Evolutionary conservation across 2,888 invertebrate genomes (phyloP).

Genomic region (Sinotaia quadrata): DNA sequence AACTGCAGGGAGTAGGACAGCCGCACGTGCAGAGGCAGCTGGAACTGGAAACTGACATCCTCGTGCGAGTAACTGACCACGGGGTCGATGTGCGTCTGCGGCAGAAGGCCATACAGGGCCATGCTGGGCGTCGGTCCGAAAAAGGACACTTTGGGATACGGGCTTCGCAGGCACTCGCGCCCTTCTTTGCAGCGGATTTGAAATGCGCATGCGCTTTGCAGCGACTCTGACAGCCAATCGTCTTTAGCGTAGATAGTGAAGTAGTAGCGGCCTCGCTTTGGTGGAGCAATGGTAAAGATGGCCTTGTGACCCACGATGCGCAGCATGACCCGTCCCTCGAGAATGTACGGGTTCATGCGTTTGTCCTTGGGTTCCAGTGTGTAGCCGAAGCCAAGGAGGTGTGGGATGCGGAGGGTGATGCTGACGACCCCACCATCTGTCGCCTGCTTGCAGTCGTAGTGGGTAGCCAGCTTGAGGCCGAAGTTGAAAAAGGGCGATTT

Average conservation of each 20-base stretch:
- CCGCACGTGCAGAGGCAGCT: conserved; percentile 50
- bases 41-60: conserved; percentile 58
- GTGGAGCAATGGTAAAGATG: conserved; percentile 71
- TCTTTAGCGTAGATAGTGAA: conserved; percentile 71
- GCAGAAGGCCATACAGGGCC: conserved; percentile 52
- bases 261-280: conserved; percentile 71
- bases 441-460: conserved; percentile 64
- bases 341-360: conserved; percentile 46
- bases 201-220: conserved; percentile 70
- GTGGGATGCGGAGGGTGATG: conserved; percentile 61
- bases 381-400: conserved; percentile 62
- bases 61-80: conserved; percentile 57
- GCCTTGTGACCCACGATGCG: conserved; percentile 63
- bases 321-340: conserved; percentile 62
- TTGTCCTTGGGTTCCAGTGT: conserved; percentile 63
- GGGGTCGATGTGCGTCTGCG: conserved; percentile 62
- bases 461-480: conserved; percentile 59
- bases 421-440: conserved; percentile 63
- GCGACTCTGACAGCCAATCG: conserved; percentile 64
- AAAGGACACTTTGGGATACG: conserved; percentile 62
- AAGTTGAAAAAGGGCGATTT: conserved; percentile 74
- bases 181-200: conserved; percentile 62
- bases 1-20: conserved; percentile 60
- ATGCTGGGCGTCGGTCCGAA: conserved; percentile 61
- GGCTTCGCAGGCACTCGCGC: conserved; percentile 55